These are phyloP conservation scores for Phymanthus crucifer DNA, from an alignment of 92 coral and sea anemone genomes.

Conservation along the genomic window DNA sequence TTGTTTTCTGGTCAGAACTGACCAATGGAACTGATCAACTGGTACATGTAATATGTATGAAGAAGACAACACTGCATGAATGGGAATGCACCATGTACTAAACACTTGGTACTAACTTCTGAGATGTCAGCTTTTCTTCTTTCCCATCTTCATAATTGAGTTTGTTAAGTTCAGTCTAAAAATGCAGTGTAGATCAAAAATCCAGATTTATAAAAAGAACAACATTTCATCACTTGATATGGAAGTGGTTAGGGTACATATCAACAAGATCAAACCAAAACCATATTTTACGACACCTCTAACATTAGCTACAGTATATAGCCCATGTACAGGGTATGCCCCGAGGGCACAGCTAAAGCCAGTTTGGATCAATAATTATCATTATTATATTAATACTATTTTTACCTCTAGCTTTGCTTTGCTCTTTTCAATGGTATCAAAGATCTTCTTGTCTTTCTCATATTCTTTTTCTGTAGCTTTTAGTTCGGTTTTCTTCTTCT, in stretches of 20 bases:
- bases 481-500: constrained; percentile 85
- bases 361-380: no score
- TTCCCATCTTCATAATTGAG: constrained; percentile 85
- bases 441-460: constrained; percentile 83
- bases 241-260: no score
- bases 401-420: constrained; percentile 84
- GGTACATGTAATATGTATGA: no score
- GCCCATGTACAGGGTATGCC: no score
- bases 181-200: not conserved
- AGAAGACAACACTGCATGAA: no score
- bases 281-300: no score
- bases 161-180: constrained; percentile 84
- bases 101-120: constrained; percentile 66
- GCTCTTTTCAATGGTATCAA: constrained; percentile 81
- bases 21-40: no score
- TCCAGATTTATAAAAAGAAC: not conserved
- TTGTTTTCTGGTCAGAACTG: no score
- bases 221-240: not conserved
- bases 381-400: no score
- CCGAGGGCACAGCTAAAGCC: no score
- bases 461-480: constrained; percentile 95
- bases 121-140: constrained; percentile 74
- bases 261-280: no score
- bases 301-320: no score
- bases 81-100: not conserved